Evolutionary conservation across 2,797 vertebrate species (phyloP).

Genomic region (Pteronotus mesoamericanus): DNA sequence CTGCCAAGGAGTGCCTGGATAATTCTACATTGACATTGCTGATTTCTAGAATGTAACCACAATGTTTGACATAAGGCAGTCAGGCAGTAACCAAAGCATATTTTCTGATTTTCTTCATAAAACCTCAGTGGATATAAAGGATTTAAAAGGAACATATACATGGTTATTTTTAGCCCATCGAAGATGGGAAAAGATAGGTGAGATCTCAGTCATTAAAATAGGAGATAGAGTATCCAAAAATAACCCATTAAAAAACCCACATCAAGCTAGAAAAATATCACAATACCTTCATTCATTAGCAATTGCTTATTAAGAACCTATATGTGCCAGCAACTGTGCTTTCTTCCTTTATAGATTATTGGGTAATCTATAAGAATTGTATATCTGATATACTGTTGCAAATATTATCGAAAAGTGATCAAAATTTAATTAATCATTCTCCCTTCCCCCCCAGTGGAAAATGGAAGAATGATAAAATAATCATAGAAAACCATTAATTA

Average conservation of each 20-base stretch:
- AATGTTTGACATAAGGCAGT: background rate
- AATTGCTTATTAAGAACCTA: background rate
- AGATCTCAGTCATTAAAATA: slow-evolving; percentile 28
- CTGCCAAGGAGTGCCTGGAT: slow-evolving; percentile 36
- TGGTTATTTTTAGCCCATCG: background rate
- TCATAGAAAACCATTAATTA: background rate
- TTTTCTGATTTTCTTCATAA: slow-evolving; percentile 6
- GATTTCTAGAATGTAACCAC: slow-evolving; percentile 29
- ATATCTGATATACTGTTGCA: background rate
- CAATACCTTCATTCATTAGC: background rate
- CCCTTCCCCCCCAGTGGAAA: background rate
- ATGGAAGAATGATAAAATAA: background rate
- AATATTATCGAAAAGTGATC: background rate
- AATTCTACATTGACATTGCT: slow-evolving; percentile 54
- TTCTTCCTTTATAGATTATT: background rate
- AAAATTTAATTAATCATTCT: background rate
- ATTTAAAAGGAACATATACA: background rate
- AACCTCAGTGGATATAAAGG: background rate
- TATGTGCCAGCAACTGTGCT: background rate
- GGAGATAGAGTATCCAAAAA: background rate
- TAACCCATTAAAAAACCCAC: background rate
- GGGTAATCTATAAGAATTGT: background rate
- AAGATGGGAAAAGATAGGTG: background rate
- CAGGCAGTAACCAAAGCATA: background rate
- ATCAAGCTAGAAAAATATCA: slow-evolving; percentile 6